Evolutionary conservation across 2,797 vertebrate genomes (phyloP).

Genomic region (Coracias cyanogaster): DNA sequence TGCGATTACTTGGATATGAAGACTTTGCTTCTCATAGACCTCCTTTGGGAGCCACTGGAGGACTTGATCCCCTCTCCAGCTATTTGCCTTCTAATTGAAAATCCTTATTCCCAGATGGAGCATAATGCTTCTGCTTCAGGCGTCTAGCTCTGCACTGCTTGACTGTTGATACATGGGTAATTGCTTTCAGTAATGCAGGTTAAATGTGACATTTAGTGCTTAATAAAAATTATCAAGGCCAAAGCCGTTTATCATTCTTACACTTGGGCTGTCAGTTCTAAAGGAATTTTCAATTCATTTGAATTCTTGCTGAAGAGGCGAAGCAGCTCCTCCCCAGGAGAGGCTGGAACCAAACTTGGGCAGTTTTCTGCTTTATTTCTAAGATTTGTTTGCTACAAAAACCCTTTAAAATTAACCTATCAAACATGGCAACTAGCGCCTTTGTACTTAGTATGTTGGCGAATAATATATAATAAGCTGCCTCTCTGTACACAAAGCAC

Average conservation of each 20-base stretch:
- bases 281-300: slow-evolving; percentile 78
- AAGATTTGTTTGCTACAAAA: slow-evolving; percentile 34
- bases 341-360: not conserved
- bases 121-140: slow-evolving; percentile 78
- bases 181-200: slow-evolving; percentile 92
- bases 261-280: slow-evolving; percentile 83
- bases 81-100: slow-evolving; percentile 94
- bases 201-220: slow-evolving; percentile 93
- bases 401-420: slow-evolving; percentile 51
- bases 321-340: not conserved
- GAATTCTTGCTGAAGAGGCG: slow-evolving; percentile 63
- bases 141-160: slow-evolving; percentile 77
- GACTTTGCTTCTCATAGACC: slow-evolving; percentile 79
- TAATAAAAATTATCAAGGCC: slow-evolving; percentile 92
- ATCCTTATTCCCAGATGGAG: slow-evolving; percentile 90
- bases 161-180: slow-evolving; percentile 91
- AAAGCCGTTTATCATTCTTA: slow-evolving; percentile 91
- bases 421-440: not conserved
- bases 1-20: slow-evolving; percentile 81
- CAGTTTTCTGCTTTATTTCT: slow-evolving; percentile 19
- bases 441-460: not conserved
- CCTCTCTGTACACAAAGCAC: not conserved
- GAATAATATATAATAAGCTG: slow-evolving; percentile 21
- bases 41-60: slow-evolving; percentile 82
- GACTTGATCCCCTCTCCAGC: slow-evolving; percentile 84